Base-by-base conservation (phyloP, 2,113 vertebrate species). In the Procavia capensis region DNA sequence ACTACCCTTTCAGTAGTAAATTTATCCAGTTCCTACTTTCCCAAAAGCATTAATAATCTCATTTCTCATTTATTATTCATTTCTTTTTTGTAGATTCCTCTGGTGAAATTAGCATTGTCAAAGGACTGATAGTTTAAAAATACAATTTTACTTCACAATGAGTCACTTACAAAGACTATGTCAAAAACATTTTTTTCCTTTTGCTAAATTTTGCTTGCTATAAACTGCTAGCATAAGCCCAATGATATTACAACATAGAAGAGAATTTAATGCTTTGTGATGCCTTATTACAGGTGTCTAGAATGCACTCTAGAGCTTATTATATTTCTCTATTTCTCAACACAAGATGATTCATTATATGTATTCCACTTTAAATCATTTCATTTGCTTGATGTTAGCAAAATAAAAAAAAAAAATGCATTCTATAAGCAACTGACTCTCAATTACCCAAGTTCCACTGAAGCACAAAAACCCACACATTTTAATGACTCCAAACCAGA, bases 401-500 rank as follows among this genome's bases (percentile, higher is more conserved):
- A 79, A 6, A 96, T 93, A 86, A 79, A 97, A 97, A 54, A 29
- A 59, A 39, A 90, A 95, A 95, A 54, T 91, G 9, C 45, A 92
- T 97, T 96, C 70, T 96, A 9, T 0, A 10, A 66, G 11, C 88
- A 81, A 95, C 72, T 95, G 88, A 41, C 72, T 94, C 79, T 95
- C 79, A 63, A 84, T 93, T 95, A 96, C 74, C 96, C 95, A 85
- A 94, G 72, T 72, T 75, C 9, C 31, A 88, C 80, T 95, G 78
- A 88, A 92, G 79, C 86, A 20, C 96, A 75, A 83, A 90, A 95
- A 17, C 6, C n/a, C 91, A 36, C 94, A 57, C 20, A 68, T 47
- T 93, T 89, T 91, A 97, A 96, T 88, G 70, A 92, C 91, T 93
- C 84, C 68, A 96, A 90, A 95, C 94, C 81, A 91, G 8, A 74